These are phyloP conservation scores for Vannuccia rotundouncinata DNA, from an alignment of 2,888 invertebrate genomes.

Conservation along the genomic window DNA sequence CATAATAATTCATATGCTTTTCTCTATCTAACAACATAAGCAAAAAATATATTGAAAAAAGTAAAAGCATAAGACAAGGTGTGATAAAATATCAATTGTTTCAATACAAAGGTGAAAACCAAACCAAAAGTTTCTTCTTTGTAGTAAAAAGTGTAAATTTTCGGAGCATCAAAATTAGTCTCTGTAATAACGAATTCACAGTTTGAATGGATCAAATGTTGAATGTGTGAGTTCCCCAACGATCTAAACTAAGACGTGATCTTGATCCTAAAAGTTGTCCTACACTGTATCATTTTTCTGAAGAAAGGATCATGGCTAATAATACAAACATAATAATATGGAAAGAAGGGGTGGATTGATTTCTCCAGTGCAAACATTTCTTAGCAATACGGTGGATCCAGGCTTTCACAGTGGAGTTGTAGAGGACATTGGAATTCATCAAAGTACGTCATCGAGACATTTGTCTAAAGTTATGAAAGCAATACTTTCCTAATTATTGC, in stretches of 20 bases:
- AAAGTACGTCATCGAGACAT: neutral
- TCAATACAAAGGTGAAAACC: neutral
- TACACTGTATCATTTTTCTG: conserved; percentile 6
- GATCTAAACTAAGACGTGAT: conserved; percentile 6
- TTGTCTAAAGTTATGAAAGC: conserved; percentile 4
- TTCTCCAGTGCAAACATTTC: conserved; percentile 19
- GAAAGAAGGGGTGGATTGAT: conserved; percentile 4
- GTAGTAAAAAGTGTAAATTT: conserved; percentile 13
- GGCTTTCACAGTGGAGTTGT: conserved; percentile 19
- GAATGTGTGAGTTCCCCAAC: neutral
- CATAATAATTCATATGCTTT: conserved; percentile 15
- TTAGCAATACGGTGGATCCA: neutral
- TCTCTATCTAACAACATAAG: neutral
- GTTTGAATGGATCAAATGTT: conserved; percentile 9
- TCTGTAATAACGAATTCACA: neutral
- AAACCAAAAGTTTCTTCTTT: neutral
- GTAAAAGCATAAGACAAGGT: conserved; percentile 18
- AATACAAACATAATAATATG: neutral
- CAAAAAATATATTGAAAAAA: neutral
- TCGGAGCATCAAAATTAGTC: neutral
- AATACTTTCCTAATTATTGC: neutral
- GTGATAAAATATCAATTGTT: conserved; percentile 1
- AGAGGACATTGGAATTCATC: conserved; percentile 20
- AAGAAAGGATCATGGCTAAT: neutral
- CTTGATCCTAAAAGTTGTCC: neutral